Base-by-base conservation (phyloP, 2,888 invertebrate genomes). In the Eutolmus rufibarbis region DNA sequence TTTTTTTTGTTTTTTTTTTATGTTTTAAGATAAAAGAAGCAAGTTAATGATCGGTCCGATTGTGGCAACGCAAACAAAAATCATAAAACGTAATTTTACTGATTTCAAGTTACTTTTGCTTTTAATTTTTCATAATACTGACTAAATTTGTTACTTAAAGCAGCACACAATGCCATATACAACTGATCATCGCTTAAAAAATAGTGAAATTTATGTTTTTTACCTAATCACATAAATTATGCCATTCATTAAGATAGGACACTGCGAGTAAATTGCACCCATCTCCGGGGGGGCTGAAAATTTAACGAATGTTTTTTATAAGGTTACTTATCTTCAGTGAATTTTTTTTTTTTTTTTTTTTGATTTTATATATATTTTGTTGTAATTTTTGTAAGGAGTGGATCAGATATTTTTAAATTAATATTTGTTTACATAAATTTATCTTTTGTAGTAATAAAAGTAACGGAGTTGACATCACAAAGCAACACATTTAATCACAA, bases 191-290 rank as follows among this genome's bases (percentile, higher is more conserved):
- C 34, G 82, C 57, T 86, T 87, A 79, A 82, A 86, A 87, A 57
- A 84, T 84, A 77, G 40, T 84, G 56, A 51, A 56, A 82, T 76
- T 87, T 86, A 76, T 77, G 66, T 31, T 90, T 90, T 91, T 91
- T 92, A 92, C 92, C 92, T 92, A 92, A 92, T 92, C 90, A 92
- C 91, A 91, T 92, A 92, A 91, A 92, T 91, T 90, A 92, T 92
- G 91, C 92, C 92, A 90, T 92, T 92, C 91, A 92, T 91, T 91
- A 92, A 91, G 91, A 92, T 91, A 89, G 93, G 92, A 91, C 92
- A 92, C 91, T 92, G 92, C 90, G 92, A 91, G 91, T 92, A 92
- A 91, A 92, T 90, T 90, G 92, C 91, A 91, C 92, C 92, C 91
- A 92, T 91, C 90, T 92, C 92, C 91, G 92, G 91, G 89, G 91